Evolutionary conservation across 2,113 vertebrate species (phyloP).

Genomic region (Pterocles gutturalis): DNA sequence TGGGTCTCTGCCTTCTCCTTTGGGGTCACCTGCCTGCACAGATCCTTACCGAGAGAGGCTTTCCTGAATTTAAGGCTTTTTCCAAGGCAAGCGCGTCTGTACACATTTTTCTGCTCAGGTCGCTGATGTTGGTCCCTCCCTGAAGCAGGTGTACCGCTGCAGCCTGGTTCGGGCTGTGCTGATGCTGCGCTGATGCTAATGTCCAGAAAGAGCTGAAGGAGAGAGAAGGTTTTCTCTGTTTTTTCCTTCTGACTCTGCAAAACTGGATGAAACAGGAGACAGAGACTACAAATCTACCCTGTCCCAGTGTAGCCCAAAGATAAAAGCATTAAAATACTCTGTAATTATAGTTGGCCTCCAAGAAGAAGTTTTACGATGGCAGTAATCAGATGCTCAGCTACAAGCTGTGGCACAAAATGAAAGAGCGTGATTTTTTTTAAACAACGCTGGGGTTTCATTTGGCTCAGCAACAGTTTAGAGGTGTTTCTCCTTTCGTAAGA

Average conservation of each 20-base stretch:
- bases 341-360: slow-evolving; percentile 34
- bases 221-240: neutral
- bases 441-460: neutral
- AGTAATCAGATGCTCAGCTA: slow-evolving; percentile 14
- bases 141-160: accelerated
- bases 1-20: neutral
- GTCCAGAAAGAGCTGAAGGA: neutral
- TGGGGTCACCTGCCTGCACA: neutral
- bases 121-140: neutral
- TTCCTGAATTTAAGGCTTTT: neutral
- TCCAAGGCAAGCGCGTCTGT: neutral
- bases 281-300: neutral
- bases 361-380: neutral
- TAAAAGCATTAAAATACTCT: neutral
- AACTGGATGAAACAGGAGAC: neutral
- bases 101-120: neutral
- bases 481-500: neutral
- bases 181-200: neutral
- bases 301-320: neutral
- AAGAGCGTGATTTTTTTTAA: slow-evolving; percentile 22
- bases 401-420: neutral
- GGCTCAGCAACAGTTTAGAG: neutral
- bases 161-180: neutral
- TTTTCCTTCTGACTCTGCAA: neutral
- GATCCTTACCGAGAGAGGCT: neutral